Evolutionary conservation across 1,140 invertebrate genomes (phyloP).

Genomic region (Mizuhopecten yessoensis): DNA sequence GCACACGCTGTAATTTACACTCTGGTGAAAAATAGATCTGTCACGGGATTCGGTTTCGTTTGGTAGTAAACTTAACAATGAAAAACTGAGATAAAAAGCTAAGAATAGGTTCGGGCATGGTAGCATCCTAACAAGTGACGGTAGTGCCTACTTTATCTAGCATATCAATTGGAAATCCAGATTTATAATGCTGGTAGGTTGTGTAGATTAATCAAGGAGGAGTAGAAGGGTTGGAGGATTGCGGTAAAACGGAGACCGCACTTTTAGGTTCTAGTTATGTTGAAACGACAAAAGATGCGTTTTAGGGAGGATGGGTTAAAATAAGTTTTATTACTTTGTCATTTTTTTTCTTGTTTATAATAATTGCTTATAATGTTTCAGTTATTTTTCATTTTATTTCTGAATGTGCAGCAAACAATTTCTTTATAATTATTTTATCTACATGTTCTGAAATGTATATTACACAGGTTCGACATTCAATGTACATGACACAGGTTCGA

Average conservation of each 20-base stretch:
- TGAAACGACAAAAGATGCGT: too few species aligned
- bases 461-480: too few species aligned
- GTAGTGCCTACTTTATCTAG: background rate
- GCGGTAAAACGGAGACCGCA: background rate
- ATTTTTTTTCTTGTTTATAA: too few species aligned
- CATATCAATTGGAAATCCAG: background rate
- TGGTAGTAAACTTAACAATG: background rate
- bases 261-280: background rate
- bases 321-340: too few species aligned
- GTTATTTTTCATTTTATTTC: too few species aligned
- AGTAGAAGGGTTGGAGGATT: background rate
- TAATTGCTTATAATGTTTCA: too few species aligned
- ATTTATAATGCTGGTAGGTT: too few species aligned
- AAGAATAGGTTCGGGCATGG: background rate
- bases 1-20: background rate
- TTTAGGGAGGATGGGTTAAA: too few species aligned
- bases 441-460: too few species aligned
- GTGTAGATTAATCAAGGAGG: background rate
- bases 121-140: background rate
- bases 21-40: background rate
- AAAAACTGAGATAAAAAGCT: background rate
- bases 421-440: too few species aligned
- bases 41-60: background rate
- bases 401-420: too few species aligned
- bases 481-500: too few species aligned